A percentile compares a stretch with the other conserved stretches of the same genome.
Evolutionary conservation across 2,888 invertebrate genomes (phyloP).

Genomic region (Oxyteleia sp.): DNA sequence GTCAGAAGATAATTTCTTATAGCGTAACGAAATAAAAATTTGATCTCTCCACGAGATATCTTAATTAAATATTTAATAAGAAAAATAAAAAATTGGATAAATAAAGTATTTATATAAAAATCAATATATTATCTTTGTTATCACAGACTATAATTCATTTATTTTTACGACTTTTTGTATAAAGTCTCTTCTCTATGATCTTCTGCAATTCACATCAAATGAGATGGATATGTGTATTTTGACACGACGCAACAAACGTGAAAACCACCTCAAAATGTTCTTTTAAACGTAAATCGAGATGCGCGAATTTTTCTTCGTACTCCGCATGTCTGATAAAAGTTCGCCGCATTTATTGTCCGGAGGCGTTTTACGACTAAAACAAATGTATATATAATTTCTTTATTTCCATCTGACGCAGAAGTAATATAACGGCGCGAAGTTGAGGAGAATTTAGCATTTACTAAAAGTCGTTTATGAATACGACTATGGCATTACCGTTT

Average conservation of each 20-base stretch:
- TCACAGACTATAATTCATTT: too few relatives aligned
- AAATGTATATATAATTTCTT: background rate
- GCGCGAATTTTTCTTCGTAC: background rate
- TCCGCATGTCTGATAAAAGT: background rate
- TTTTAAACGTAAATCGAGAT: background rate
- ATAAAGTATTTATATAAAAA: too few relatives aligned
- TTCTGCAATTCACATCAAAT: too few relatives aligned
- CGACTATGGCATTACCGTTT: background rate
- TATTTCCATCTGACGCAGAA: background rate
- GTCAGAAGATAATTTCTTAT: too few relatives aligned
- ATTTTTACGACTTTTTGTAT: too few relatives aligned
- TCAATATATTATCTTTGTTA: too few relatives aligned
- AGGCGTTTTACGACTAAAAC: conserved; percentile 1
- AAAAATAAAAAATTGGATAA: too few relatives aligned
- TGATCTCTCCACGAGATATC: too few relatives aligned
- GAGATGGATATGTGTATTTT: background rate
- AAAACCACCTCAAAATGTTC: background rate
- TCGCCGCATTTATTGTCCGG: conserved; percentile 1
- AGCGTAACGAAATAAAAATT: too few relatives aligned
- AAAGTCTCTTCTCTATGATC: too few relatives aligned
- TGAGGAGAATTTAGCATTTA: conserved; percentile 18
- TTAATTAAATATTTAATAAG: too few relatives aligned
- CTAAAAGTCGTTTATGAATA: conserved; percentile 16
- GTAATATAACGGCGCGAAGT: conserved; percentile 13
- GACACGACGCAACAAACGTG: background rate